phyloP scores from a whole-genome alignment of 2,113 vertebrate species.

The Rhea americana region DNA sequence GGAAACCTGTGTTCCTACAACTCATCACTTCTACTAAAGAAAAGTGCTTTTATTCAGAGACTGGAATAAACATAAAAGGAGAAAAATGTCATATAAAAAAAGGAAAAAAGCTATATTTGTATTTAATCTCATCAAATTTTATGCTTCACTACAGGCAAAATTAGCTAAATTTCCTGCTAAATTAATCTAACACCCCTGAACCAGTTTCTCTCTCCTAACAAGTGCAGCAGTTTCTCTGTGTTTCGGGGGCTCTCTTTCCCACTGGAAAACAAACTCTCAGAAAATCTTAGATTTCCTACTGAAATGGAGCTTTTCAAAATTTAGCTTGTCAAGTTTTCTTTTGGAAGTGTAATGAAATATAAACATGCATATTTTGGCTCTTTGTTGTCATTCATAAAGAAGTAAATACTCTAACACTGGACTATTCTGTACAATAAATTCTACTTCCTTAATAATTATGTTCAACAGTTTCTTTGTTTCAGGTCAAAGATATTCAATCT shows the following conservation, averaged over 20 bases:
- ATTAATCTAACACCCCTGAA: conserved; percentile 11
- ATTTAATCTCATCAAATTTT: conserved; percentile 16
- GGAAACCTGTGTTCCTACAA: neutral
- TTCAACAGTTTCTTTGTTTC: neutral
- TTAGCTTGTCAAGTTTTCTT: neutral
- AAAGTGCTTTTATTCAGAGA: neutral
- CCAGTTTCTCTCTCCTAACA: neutral
- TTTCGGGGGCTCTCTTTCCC: neutral
- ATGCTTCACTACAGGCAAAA: conserved; percentile 12
- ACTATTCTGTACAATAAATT: neutral
- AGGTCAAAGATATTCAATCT: neutral
- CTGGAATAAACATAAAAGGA: neutral
- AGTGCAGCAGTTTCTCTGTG: neutral
- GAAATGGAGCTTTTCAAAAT: neutral
- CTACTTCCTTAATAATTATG: neutral
- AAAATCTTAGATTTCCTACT: neutral
- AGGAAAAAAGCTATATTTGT: neutral
- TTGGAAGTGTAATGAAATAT: neutral
- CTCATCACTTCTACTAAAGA: neutral
- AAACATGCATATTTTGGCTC: neutral
- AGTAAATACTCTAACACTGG: neutral
- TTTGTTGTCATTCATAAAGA: neutral
- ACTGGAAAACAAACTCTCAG: neutral
- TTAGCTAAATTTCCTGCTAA: conserved; percentile 8
- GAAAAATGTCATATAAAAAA: neutral